Evolutionary conservation across 2,888 invertebrate genomes (phyloP), one percentile per base, ranked within the genome.

Genomic region (Shargacucullia verbasci): DNA sequence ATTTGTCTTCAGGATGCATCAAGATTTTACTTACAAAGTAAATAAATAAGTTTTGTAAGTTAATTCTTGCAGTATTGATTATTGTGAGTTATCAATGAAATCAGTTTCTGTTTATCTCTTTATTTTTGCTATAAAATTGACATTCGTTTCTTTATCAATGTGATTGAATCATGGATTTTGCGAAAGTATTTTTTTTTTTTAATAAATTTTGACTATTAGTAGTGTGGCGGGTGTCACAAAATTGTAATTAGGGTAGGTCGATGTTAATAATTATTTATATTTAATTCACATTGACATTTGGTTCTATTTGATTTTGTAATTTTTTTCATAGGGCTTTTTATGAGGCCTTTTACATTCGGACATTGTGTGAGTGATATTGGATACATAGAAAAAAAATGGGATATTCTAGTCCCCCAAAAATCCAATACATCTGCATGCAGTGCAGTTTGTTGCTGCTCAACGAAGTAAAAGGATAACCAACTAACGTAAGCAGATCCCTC

Each of bases 91-190:
- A 48, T 33, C 25, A 44, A 49, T 44, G n/a, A 44, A 66, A 67
- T 52, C 55, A 60, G 12, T 14, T 27, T 41, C 11, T 33, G 43
- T 43, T 31, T 59, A 39, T 38, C 40, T 48, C 14, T 31, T 41
- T 49, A 46, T 46, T 46, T 34, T 61, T 47, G 35, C 9, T 44
- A 35, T 20, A 41, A 45, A 38, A 27, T 34, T 52, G 47, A 49
- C 41, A 45, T 48, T 54, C 13, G 46, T 60, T 60, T 41, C 60
- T 66, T 54, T 47, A 44, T n/a, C 29, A 47, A 39, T 41, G 35
- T 64, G 60, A 59, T 70, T 59, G 33, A 58, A 70, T 70, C 70
- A 59, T 70, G 55, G 37, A 53, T 44, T 49, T 58, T 53, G 20
- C 7, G 27, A 49, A 48, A 61, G 57, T 61, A 64, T 66, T 64